Evolutionary conservation across 2,888 invertebrate species (phyloP).

Genomic region (Sinhomidia bicolor): DNA sequence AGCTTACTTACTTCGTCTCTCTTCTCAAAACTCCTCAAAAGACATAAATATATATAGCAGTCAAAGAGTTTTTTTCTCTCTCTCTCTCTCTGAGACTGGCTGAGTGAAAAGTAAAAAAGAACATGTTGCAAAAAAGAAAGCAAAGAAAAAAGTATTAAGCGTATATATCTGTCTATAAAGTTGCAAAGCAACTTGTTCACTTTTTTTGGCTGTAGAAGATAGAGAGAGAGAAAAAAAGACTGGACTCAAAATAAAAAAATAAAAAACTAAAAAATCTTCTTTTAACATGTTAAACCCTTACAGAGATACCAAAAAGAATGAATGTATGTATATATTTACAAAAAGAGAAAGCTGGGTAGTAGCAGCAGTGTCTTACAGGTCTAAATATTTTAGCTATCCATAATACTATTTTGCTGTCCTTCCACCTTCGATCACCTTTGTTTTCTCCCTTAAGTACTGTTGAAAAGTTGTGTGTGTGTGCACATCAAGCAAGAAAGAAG

Average conservation of each 20-base stretch:
- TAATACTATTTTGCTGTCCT: not conserved
- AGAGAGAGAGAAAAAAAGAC: not conserved
- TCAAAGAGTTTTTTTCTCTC: conserved; percentile 14
- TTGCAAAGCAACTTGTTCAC: conserved; percentile 38
- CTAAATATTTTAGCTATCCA: not conserved
- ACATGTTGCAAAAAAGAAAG: conserved; percentile 3
- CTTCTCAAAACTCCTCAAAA: not conserved
- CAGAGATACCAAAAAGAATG: not conserved
- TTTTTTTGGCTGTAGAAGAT: conserved; percentile 32
- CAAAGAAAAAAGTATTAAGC: not conserved
- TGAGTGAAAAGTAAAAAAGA: conserved; percentile 35
- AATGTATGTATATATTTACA: not conserved
- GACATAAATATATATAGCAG: not conserved
- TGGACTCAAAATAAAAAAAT: conserved; percentile 21
- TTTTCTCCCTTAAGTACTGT: conserved; percentile 65
- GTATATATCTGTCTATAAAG: not conserved
- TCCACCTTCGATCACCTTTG: conserved; percentile 49
- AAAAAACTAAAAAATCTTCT: no score
- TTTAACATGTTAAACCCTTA: conserved; percentile 14
- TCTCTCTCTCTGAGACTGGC: no score
- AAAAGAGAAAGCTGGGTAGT: no score
- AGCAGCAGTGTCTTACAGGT: not conserved
- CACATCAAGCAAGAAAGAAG: no score
- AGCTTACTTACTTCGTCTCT: not conserved
- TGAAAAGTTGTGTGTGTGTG: conserved; percentile 31